Evolutionary conservation across 2,113 vertebrate genomes (phyloP).

Genomic region (Oceanodroma tethys): DNA sequence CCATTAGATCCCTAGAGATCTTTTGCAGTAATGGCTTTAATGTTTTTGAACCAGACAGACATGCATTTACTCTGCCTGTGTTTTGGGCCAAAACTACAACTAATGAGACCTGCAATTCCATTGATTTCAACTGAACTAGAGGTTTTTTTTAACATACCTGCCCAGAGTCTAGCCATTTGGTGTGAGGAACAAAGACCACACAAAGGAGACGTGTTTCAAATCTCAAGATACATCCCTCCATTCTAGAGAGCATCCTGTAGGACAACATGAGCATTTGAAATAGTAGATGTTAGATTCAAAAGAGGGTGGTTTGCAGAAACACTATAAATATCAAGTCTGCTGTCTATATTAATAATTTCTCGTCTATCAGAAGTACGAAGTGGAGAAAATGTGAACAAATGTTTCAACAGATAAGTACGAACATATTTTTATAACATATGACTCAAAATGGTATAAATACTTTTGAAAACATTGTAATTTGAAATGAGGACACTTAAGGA

Average conservation of each 20-base stretch:
- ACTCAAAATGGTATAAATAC: neutral
- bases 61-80: neutral
- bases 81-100: neutral
- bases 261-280: neutral
- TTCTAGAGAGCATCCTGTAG: neutral
- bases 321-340: neutral
- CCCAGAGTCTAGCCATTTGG: neutral
- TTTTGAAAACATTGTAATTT: neutral
- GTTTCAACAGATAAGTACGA: neutral
- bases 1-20: neutral
- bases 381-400: neutral
- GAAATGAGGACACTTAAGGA: neutral
- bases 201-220: neutral
- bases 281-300: neutral
- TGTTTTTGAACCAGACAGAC: neutral
- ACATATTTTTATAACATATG: neutral
- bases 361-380: neutral
- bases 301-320: neutral
- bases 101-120: neutral
- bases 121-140: neutral
- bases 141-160: neutral
- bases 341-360: neutral
- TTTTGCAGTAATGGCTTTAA: neutral
- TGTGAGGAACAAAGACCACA: neutral
- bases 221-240: neutral